Base-by-base conservation (phyloP, 2,113 vertebrate genomes). In the Oryzias javanicus region DNA sequence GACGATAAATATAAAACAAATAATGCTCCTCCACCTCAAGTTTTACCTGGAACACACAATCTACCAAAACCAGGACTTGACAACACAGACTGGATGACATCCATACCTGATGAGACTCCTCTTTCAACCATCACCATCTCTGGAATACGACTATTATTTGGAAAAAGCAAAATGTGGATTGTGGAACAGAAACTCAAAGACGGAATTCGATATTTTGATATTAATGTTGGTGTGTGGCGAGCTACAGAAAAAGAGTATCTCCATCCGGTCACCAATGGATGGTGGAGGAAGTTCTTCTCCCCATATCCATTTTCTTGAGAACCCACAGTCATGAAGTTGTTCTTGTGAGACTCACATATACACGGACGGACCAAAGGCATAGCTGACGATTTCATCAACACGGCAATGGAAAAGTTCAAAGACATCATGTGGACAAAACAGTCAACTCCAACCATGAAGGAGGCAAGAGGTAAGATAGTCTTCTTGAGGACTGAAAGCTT, bases 171-270 rank as follows among this genome's bases (percentile, higher is more conserved):
- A 49, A 73, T 72, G 14, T 91, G 86, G 87, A 68, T 57, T 4
- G 24, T 91, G 44, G 49, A 60, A 3, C 12, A 70, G n/a, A 88
- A 91, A 42, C 81, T 91, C 14, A 59, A 71, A 2, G 79, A 69
- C 4, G 89, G 89, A 19, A 4, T 91, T 5, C 68, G 88, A 4
- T 91, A 78, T 60, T 83, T 91, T 45, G 84, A 88, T 42, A 0
- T 90, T 0, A 72, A 79, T 3, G 63, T 45, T 42, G 60, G 67
- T 1, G 58, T 53, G 5, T 56, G 49, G 58, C 3, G 55, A 0
- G 7, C 16, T 0, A 5, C 0, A 3, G 16, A 70, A 19, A 14
- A 67, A 0, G 1, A 47, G 1, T 3, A 78, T 8, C 25, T 60
- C n/a, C 27, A 35, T 81, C 6, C 14, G 7, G 4, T 49, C n/a